Conservation (phyloP, 2,113 vertebrate species). For the Heterochromis multidens region DNA sequence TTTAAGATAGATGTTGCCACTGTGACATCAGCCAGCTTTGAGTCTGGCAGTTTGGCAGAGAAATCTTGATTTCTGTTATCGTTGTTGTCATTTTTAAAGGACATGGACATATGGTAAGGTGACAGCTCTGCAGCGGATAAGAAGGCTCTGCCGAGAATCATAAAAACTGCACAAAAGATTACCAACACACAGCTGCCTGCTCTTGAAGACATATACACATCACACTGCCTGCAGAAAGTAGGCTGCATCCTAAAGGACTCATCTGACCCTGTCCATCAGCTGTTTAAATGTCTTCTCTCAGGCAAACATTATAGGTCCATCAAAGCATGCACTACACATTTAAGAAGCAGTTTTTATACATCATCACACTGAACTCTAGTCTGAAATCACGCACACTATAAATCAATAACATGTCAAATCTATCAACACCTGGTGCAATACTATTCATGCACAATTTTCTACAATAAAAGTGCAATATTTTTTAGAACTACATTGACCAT, state of each 20-base stretch:
- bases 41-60: not conserved
- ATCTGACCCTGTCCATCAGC: not conserved
- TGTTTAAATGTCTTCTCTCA: not conserved
- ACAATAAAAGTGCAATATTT: not conserved
- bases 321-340: not conserved
- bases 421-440: not conserved
- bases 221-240: not conserved
- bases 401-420: not conserved
- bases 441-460: not conserved
- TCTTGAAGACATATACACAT: not conserved
- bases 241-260: not conserved
- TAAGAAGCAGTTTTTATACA: not conserved
- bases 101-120: not conserved
- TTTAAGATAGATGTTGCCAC: not conserved
- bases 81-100: not conserved
- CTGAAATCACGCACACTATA: not conserved
- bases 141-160: not conserved
- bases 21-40: not conserved
- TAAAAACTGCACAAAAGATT: not conserved
- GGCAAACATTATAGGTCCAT: not conserved
- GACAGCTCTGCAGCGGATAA: not conserved
- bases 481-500: not conserved
- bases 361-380: not conserved
- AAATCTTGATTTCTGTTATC: not conserved
- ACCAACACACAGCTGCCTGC: not conserved